These are phyloP conservation scores for Panthera uncia DNA, from an alignment of 2,113 vertebrate genomes.

Conservation along the genomic window DNA sequence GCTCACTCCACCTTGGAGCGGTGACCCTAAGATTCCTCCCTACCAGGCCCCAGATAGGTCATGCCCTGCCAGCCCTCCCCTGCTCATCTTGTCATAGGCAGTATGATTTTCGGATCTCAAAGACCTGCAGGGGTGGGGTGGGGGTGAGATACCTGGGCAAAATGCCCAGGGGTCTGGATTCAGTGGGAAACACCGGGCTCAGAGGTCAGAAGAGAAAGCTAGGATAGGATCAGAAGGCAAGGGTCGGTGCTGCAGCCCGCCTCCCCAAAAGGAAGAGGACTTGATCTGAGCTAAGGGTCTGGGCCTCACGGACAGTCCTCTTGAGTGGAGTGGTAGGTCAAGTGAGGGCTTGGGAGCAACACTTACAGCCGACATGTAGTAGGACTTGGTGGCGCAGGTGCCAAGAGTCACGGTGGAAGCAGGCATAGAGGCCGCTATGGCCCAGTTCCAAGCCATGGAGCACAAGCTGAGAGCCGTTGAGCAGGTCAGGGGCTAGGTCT, in stretches of 20 bases:
- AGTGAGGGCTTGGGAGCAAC: background rate
- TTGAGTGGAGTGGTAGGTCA: background rate
- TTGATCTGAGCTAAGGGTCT: background rate
- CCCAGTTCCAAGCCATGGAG: constrained; percentile 89
- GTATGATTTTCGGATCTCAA: background rate
- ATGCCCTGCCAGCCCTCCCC: background rate
- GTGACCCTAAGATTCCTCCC: background rate
- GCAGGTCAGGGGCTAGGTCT: constrained; percentile 89
- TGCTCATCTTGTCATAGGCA: background rate
- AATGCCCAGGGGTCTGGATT: background rate
- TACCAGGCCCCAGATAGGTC: background rate
- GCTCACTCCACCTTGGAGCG: background rate
- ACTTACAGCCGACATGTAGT: constrained; percentile 95
- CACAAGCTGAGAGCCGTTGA: constrained; percentile 89
- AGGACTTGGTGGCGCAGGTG: constrained; percentile 92
- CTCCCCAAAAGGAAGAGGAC: background rate
- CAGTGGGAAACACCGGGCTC: background rate
- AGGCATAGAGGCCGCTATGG: constrained; percentile 93
- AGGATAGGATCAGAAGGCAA: background rate
- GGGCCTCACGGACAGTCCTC: background rate
- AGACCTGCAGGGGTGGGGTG: background rate
- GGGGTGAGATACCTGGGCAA: background rate
- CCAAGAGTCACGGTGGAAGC: constrained; percentile 95
- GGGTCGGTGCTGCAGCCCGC: background rate
- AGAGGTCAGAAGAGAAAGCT: background rate